Base-by-base conservation (phyloP, 2,888 invertebrate genomes). In the Brachyptera risi region DNA sequence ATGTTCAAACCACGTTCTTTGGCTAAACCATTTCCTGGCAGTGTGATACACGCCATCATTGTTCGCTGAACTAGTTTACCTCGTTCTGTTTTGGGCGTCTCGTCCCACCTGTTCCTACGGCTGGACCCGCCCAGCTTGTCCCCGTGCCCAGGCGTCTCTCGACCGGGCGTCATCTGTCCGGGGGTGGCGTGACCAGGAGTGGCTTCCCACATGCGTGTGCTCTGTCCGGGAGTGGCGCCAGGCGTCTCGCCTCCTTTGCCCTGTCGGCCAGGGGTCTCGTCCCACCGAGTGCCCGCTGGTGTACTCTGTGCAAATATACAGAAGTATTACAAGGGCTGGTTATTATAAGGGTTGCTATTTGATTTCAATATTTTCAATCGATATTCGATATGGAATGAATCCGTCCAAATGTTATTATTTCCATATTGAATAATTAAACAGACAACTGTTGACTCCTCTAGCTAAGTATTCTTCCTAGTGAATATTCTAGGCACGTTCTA, bases 41-140 rank as follows among this genome's bases (percentile, higher is more conserved):
- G n/a, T n/a, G n/a, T n/a, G n/a, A n/a, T n/a, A n/a, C n/a, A 31
- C 5, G 31, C 31, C 7, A 11, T 7, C 31, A 5, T 31, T 7
- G 31, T 31, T 31, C 7, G 11, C 31, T 7, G 7, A 5, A 31
- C 31, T 5, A 11, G 7, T 31, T 7, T 70, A 86, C 88, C 88
- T 73, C 96, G 82, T 73, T 96, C 96, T 2, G 96, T 96, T 79
- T 95, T 95, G 1, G 99, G 99, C 0, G 99, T 99, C 77, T 99
- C 99, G 76, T 99, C 99, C 99, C 99, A 99, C 63, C 99, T 86
- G 79, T 99, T 99, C 50, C 97, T 83, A 11, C 98, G 79, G 17
- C 88, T 85, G 27, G 88, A 90, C n/a, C n/a, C n/a, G 64, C 79
- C 79, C 42, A 13, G 11, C 21, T 51, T 26, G 11, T 17, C 59